Percentiles rank a stretch among this genome's conserved stretches.
These are phyloP conservation scores for Oreochromis niloticus DNA, from an alignment of 2,113 vertebrate species.

Conservation along the genomic window DNA sequence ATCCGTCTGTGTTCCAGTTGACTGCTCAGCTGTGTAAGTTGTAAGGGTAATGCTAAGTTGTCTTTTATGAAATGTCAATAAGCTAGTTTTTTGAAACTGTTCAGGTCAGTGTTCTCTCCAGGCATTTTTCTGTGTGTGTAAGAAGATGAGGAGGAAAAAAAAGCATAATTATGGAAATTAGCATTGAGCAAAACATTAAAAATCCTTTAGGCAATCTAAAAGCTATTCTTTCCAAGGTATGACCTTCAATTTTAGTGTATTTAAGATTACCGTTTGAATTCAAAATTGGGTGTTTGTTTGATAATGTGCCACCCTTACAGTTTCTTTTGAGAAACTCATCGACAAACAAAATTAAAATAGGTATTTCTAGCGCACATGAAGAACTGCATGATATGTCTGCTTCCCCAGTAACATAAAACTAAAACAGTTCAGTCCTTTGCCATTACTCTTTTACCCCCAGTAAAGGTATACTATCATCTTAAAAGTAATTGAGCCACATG, in stretches of 20 bases:
- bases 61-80: background rate
- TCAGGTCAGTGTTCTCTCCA: background rate
- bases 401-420: background rate
- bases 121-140: background rate
- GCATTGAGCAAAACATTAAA: background rate
- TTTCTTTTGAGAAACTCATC: background rate
- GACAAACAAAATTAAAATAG: background rate
- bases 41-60: background rate
- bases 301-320: background rate
- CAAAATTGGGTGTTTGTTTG: background rate
- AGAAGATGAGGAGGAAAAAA: background rate
- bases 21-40: background rate
- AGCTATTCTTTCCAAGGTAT: background rate
- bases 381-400: background rate
- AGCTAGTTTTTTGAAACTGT: background rate
- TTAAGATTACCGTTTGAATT: background rate
- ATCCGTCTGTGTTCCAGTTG: background rate
- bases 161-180: background rate
- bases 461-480: background rate
- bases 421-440: background rate
- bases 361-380: background rate
- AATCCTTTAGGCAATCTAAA: background rate
- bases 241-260: background rate
- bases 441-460: background rate
- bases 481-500: background rate